Conservation (phyloP, 2,888 invertebrate species). For the Rotaria macrura region DNA sequence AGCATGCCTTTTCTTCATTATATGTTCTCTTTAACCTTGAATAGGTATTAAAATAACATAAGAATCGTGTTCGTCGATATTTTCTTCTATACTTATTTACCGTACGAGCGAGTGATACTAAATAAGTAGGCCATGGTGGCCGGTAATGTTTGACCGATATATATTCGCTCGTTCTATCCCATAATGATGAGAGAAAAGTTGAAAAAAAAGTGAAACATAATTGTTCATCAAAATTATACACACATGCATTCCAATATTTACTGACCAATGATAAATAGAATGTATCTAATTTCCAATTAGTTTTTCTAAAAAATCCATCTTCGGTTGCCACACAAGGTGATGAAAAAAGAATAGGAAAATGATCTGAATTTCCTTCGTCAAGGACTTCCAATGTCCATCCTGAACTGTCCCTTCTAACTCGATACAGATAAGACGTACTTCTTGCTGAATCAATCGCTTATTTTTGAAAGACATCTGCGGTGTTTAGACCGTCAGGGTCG, state of each 20-base stretch:
- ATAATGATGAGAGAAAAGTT: background rate
- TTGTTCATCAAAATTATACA: background rate
- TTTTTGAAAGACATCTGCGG: too few relatives aligned
- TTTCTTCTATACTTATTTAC: background rate
- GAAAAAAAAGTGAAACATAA: background rate
- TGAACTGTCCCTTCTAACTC: background rate
- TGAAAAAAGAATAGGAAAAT: background rate
- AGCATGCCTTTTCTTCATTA: too few relatives aligned
- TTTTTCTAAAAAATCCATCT: background rate
- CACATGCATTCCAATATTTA: background rate
- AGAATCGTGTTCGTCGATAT: too few relatives aligned
- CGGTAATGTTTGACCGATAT: background rate
- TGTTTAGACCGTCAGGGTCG: too few relatives aligned
- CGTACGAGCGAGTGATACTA: background rate
- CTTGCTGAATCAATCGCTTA: too few relatives aligned
- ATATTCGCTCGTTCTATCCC: background rate
- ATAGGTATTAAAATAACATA: too few relatives aligned
- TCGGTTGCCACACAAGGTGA: background rate
- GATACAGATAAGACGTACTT: too few relatives aligned
- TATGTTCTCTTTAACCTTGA: too few relatives aligned
- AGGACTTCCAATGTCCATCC: background rate
- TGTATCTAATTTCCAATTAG: too few relatives aligned
- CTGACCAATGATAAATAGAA: background rate
- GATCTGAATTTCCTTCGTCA: background rate
- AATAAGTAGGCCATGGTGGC: background rate